phyloP scores from a whole-genome alignment of 2,113 vertebrate genomes.

The Leucopsar rothschildi region DNA sequence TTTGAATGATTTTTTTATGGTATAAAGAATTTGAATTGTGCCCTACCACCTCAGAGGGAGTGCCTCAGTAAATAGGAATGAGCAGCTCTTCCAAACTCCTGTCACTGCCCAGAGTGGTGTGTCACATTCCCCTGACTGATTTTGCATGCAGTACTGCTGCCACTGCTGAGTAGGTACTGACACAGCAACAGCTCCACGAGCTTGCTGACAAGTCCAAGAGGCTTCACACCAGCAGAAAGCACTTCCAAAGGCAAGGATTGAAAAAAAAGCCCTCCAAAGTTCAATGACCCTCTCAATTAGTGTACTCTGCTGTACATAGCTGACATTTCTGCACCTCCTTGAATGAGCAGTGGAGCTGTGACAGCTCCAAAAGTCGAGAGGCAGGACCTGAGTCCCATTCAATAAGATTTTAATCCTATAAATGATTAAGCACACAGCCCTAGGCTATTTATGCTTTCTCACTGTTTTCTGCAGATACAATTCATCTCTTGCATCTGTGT shows the following conservation, averaged over 20 bases:
- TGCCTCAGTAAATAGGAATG: not conserved
- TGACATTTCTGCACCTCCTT: not conserved
- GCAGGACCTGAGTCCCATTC: not conserved
- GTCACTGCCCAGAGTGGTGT: not conserved
- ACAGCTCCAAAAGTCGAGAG: not conserved
- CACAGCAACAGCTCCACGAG: not conserved
- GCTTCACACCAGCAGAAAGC: not conserved
- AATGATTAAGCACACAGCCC: not conserved
- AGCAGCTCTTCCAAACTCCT: not conserved
- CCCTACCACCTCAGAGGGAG: not conserved
- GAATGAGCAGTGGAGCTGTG: not conserved
- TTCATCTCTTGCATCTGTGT: not conserved
- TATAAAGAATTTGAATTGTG: not conserved
- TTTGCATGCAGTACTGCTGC: not conserved
- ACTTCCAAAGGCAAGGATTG: not conserved
- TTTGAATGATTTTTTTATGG: not conserved
- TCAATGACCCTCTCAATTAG: not conserved
- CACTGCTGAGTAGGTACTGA: not conserved
- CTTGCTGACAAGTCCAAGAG: not conserved
- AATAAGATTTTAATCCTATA: not conserved
- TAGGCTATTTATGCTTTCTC: not conserved
- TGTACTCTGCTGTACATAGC: not conserved
- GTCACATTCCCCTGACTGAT: not conserved
- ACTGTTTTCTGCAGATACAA: not conserved
- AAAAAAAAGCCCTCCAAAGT: not conserved